These are phyloP conservation scores for Otolemur garnettii DNA, from an alignment of 2,113 vertebrate species.

Conservation along the genomic window DNA sequence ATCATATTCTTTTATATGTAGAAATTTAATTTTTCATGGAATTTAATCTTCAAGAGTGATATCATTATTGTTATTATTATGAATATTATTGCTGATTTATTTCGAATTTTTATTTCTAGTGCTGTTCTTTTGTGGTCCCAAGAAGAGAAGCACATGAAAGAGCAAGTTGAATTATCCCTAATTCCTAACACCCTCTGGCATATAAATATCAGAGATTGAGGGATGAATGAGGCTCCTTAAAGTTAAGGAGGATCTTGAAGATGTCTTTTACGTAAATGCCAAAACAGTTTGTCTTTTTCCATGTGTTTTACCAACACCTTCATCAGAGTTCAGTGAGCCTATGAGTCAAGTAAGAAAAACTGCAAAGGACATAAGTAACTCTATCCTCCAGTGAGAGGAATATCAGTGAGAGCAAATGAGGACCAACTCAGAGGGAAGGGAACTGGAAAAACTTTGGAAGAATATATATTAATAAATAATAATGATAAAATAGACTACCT, in stretches of 20 bases:
- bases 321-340: neutral
- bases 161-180: neutral
- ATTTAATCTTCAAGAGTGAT: neutral
- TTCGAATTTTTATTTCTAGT: neutral
- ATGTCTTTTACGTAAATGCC: neutral
- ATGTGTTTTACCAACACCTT: neutral
- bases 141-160: neutral
- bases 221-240: neutral
- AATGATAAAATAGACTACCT: neutral
- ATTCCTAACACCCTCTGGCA: neutral
- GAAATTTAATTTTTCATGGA: neutral
- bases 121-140: neutral
- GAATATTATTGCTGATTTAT: neutral
- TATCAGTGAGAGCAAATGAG: neutral
- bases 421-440: neutral
- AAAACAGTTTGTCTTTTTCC: neutral
- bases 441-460: neutral
- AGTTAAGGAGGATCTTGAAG: fast-evolving
- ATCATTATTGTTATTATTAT: neutral
- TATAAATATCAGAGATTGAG: neutral
- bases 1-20: neutral
- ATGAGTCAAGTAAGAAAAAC: neutral
- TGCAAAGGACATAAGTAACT: neutral
- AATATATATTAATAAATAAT: neutral
- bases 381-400: neutral